These are phyloP conservation scores for Gymnopithys bicolor DNA, from an alignment of 2,797 vertebrate genomes.

Conservation along the genomic window DNA sequence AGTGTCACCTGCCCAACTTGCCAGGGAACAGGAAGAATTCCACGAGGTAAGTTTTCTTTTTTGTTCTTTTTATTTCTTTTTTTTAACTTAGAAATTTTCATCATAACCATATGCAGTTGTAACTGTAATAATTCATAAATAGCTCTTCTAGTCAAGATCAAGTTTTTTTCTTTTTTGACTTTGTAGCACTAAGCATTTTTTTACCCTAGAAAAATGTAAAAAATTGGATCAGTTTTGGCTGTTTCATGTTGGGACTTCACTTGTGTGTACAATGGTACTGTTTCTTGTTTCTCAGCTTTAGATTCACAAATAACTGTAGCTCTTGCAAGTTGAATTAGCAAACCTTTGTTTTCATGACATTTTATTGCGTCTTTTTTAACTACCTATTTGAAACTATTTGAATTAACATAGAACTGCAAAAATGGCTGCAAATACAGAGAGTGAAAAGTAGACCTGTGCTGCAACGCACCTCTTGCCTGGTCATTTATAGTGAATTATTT, in stretches of 20 bases:
- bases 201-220: neutral
- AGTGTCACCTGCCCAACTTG: conserved; percentile 97
- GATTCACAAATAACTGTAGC: accelerated
- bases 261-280: neutral
- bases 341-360: neutral
- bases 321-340: neutral
- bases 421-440: neutral
- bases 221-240: neutral
- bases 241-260: neutral
- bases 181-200: neutral
- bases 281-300: neutral
- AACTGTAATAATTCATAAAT: neutral
- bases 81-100: neutral
- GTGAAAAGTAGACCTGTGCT: neutral
- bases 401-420: neutral
- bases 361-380: neutral
- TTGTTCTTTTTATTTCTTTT: neutral
- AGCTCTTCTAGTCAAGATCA: neutral
- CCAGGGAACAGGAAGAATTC: conserved; percentile 96
- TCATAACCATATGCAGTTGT: neutral
- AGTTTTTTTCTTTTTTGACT: neutral
- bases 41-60: conserved; percentile 82
- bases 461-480: neutral
- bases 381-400: neutral
- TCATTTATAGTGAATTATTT: neutral